Percentiles rank a stretch among this genome's conserved stretches.
These are phyloP conservation scores for Manis pentadactyla DNA, from an alignment of 2,797 vertebrate genomes.

Conservation along the genomic window DNA sequence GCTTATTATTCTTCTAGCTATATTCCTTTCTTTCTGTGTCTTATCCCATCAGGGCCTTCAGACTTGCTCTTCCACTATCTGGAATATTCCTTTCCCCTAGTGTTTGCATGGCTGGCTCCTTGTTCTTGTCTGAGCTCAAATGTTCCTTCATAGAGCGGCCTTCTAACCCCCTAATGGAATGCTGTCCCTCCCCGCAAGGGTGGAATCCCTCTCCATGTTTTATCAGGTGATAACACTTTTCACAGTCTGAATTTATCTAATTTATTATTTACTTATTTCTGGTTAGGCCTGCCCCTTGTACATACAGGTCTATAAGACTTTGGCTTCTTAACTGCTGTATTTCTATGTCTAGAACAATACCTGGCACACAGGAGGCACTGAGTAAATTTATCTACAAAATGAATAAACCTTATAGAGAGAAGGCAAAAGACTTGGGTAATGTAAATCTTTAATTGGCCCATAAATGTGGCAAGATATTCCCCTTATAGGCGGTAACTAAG, in stretches of 20 bases:
- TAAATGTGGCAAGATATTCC: background rate
- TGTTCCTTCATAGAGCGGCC: background rate
- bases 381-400: background rate
- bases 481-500: background rate
- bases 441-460: background rate
- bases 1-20: background rate
- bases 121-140: background rate
- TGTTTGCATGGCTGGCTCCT: background rate
- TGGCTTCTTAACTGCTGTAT: background rate
- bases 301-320: background rate
- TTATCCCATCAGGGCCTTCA: background rate
- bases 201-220: background rate
- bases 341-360: background rate
- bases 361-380: background rate
- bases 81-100: background rate
- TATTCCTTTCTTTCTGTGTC: background rate
- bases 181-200: background rate
- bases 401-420: background rate
- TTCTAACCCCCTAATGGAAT: background rate
- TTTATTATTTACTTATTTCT: background rate
- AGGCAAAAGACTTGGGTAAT: background rate
- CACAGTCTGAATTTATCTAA: background rate
- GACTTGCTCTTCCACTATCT: background rate
- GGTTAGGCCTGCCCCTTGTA: background rate
- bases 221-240: background rate